Conservation (phyloP, 2,888 invertebrate genomes). For the Sphinx pinastri region DNA sequence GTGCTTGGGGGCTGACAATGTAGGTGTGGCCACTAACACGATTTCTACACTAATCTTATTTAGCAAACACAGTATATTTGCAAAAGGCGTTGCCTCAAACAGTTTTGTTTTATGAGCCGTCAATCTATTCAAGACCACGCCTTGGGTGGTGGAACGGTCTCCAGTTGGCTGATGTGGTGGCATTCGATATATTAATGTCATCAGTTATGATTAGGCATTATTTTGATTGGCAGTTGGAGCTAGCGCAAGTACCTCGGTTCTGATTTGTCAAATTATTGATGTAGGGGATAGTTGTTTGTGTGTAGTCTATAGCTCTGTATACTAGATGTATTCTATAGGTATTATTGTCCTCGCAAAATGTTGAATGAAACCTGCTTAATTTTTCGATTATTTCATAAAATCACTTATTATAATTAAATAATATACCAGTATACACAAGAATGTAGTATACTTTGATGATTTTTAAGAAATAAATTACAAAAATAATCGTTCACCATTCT, state of each 20-base stretch:
- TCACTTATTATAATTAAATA: background rate
- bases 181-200: background rate
- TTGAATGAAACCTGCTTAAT: background rate
- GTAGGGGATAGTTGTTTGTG: background rate
- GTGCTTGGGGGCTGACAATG: slow-evolving; percentile 28
- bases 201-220: background rate
- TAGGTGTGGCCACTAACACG: slow-evolving; percentile 70
- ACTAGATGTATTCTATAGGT: background rate
- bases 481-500: background rate
- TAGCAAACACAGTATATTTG: slow-evolving; percentile 58
- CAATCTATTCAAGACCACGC: slow-evolving; percentile 46
- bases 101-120: slow-evolving; percentile 37
- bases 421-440: background rate
- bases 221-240: slow-evolving; percentile 20
- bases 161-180: slow-evolving; percentile 3
- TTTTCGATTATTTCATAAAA: background rate
- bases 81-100: slow-evolving; percentile 49
- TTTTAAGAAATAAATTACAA: background rate
- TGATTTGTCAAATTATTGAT: background rate
- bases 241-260: background rate
- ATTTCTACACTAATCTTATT: slow-evolving; percentile 64
- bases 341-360: background rate
- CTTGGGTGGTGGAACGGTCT: slow-evolving; percentile 30
- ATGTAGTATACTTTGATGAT: background rate
- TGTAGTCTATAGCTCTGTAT: background rate